Evolutionary conservation across 30 jellyfish, hydroid and myxozoan species (phyloP).

Genomic region (Hydractinia echinata): DNA sequence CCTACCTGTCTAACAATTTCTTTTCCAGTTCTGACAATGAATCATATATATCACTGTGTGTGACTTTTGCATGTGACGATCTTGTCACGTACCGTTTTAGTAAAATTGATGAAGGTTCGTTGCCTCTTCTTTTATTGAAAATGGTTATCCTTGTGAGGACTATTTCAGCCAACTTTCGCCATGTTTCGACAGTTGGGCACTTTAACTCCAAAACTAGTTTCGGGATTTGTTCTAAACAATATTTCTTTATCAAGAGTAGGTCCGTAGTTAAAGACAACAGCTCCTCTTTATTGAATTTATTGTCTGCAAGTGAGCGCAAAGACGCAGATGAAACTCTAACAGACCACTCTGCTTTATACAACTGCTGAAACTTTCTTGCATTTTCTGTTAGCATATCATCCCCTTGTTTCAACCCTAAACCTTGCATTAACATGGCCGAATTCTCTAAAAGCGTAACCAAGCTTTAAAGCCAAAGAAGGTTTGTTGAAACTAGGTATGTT

Average conservation of each 20-base stretch:
- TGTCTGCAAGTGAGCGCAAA: conserved; percentile 27
- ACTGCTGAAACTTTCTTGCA: conserved; percentile 8
- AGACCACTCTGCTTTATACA: conserved; percentile 26
- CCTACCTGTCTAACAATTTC: not conserved
- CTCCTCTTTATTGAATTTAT: conserved; percentile 6
- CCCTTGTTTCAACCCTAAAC: conserved; percentile 13
- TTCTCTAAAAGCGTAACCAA: conserved; percentile 20
- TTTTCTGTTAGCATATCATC: conserved; percentile 4
- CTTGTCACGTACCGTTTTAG: conserved; percentile 2
- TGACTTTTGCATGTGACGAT: too few species aligned
- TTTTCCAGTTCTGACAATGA: not conserved
- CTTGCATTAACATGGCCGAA: conserved; percentile 18
- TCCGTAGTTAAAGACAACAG: conserved; percentile 34
- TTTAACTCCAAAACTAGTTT: not conserved
- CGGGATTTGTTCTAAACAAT: not conserved
- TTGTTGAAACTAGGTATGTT: conserved; percentile 21
- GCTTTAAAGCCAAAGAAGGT: conserved; percentile 31
- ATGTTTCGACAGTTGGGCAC: not conserved
- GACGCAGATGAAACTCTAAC: conserved; percentile 16
- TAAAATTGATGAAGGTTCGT: not conserved
- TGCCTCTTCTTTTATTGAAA: not conserved
- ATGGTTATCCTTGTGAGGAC: not conserved
- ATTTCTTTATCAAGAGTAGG: conserved; percentile 1
- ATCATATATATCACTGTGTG: not conserved
- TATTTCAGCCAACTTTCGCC: not conserved